A percentile compares a stretch with the other conserved stretches of the same genome.
phyloP scores from a whole-genome alignment of 2,797 vertebrate genomes.

The Kryptolebias ocellatus region DNA sequence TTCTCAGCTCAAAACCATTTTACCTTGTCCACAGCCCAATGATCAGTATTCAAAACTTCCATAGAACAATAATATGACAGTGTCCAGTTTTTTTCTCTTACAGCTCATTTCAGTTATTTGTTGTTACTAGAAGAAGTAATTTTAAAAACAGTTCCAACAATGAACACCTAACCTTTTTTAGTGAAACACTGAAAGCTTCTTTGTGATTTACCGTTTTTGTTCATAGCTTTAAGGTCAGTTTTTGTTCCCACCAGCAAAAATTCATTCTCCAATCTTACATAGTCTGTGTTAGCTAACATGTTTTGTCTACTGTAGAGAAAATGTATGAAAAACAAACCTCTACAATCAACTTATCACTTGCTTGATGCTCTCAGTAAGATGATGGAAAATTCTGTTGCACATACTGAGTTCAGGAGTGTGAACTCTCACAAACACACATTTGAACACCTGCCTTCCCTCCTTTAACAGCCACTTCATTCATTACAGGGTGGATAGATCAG shows the following conservation, averaged over 20 bases:
- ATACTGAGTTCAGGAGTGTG: slow-evolving; percentile 4
- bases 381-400: slow-evolving; percentile 11
- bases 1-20: slow-evolving; percentile 5
- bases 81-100: too few relatives aligned
- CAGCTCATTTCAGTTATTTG: too few relatives aligned
- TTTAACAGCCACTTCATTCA: slow-evolving; percentile 81
- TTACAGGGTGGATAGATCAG: slow-evolving; percentile 67
- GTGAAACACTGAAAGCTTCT: background rate
- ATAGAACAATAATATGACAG: background rate
- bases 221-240: slow-evolving; percentile 14
- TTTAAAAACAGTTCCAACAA: too few relatives aligned
- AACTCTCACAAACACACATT: slow-evolving; percentile 23
- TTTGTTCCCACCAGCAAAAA: slow-evolving; percentile 32
- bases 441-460: slow-evolving; percentile 71
- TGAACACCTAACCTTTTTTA: background rate
- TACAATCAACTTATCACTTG: slow-evolving; percentile 20
- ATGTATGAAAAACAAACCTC: slow-evolving; percentile 42
- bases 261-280: slow-evolving; percentile 40
- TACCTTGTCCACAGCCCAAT: background rate
- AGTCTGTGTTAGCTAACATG: slow-evolving; percentile 43
- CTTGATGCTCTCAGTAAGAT: slow-evolving; percentile 24
- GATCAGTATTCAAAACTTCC: background rate
- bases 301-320: slow-evolving; percentile 61
- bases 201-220: slow-evolving; percentile 9
- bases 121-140: too few relatives aligned